Base-by-base conservation (phyloP, 2,113 vertebrate species). In the Passer montanus region DNA sequence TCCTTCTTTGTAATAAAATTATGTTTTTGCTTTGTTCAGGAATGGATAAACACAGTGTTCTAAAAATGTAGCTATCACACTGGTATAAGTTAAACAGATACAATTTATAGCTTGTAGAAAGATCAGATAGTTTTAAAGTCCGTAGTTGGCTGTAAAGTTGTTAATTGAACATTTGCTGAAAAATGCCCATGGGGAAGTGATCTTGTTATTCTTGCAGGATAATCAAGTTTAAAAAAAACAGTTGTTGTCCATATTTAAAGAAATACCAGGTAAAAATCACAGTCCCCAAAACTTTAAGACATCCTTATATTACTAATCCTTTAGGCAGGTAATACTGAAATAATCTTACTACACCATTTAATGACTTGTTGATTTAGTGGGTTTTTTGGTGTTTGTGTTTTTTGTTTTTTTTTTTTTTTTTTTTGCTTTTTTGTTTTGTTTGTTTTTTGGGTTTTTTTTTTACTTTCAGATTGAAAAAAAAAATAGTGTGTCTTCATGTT, bases 111-210 rank as follows among this genome's bases (percentile, higher is more conserved):
- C 58, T 52, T 68, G 80, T 31, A 64, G 41, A 89, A 79, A 79
- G 47, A 88, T 90, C 46, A 44, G 31, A 53, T 60, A 39, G 41
- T n/a, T 84, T 91, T 84, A 35, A 78, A 90, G 58, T 72, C 83
- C 46, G 37, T 41, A 23, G 13, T 14, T 81, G 26, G 44, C 69
- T 91, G 70, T 85, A 89, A 94, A 90, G 49, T 56, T 82, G 73
- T 76, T 88, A 84, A 84, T 87, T 79, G 79, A 94, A 70, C 72
- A 72, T 77, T 83, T 94, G 72, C 27, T 77, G 66, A 79, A 87
- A 93, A 95, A 87, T 49, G 39, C 69, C 78, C 49, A 2, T 15
- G 43, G 28, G 87, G 56, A 83, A 89, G 20, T 27, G 39, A 74
- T 93, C 56, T 84, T n/a, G 68, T 73, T 93, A 84, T 91, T 81